These are phyloP conservation scores for Antheraea assamensis DNA, from an alignment of 2,888 invertebrate species.

Conservation along the genomic window DNA sequence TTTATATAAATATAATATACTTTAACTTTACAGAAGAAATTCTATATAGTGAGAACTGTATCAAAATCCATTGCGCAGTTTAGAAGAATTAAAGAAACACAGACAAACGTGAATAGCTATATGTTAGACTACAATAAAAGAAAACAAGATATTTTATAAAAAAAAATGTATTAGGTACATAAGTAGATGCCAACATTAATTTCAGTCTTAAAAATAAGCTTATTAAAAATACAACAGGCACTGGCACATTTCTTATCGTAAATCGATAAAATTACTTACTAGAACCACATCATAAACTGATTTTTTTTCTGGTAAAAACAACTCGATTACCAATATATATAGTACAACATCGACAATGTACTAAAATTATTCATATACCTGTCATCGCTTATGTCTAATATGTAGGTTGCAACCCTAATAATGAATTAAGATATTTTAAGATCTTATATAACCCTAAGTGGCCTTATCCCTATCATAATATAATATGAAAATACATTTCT, in stretches of 20 bases:
- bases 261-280: slow-evolving; percentile 40
- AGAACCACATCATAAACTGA: slow-evolving; percentile 41
- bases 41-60: too few species aligned
- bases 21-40: too few species aligned
- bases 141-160: slow-evolving; percentile 40
- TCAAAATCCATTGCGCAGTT: too few species aligned
- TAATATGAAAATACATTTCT: neutral
- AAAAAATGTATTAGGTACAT: slow-evolving; percentile 64
- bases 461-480: neutral
- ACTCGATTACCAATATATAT: neutral
- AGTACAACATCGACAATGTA: neutral
- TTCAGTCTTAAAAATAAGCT: slow-evolving; percentile 78
- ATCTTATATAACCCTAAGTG: neutral
- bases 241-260: slow-evolving; percentile 67
- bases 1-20: too few species aligned
- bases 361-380: neutral
- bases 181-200: slow-evolving; percentile 64
- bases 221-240: slow-evolving; percentile 71
- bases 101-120: too few species aligned
- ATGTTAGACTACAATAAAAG: neutral
- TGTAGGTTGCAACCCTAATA: neutral
- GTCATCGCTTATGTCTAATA: neutral
- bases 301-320: neutral
- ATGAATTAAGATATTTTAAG: neutral
- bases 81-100: too few species aligned